phyloP scores from a whole-genome alignment of 2,888 invertebrate species.

The Aradus depressus region DNA sequence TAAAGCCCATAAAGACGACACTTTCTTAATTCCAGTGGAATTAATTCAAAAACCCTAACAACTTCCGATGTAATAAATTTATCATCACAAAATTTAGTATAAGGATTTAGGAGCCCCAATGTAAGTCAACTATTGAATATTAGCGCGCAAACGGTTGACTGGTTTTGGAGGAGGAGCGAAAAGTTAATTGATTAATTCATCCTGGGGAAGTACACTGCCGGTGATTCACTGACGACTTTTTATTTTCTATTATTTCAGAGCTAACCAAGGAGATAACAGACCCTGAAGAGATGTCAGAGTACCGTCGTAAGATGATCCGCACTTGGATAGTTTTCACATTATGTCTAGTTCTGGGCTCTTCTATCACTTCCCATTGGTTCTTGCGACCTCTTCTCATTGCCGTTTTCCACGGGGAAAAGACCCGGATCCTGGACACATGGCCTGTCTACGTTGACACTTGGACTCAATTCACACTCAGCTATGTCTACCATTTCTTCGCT shows the following conservation, averaged over 20 bases:
- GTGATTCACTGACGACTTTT: not conserved
- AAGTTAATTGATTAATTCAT: too few relatives aligned
- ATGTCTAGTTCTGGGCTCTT: slow-evolving; percentile 8
- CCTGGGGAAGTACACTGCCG: too few relatives aligned
- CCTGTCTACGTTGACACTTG: slow-evolving; percentile 19
- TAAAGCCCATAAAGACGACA: too few relatives aligned
- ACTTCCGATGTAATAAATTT: too few relatives aligned
- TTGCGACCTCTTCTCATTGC: slow-evolving; percentile 15
- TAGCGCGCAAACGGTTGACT: too few relatives aligned
- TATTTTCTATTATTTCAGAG: slow-evolving; percentile 4
- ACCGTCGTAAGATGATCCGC: slow-evolving; percentile 12
- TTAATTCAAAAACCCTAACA: too few relatives aligned
- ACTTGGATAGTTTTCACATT: slow-evolving; percentile 15
- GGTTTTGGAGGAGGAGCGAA: too few relatives aligned
- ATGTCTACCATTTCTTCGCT: slow-evolving; percentile 13
- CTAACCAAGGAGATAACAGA: slow-evolving; percentile 11
- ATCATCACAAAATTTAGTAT: too few relatives aligned
- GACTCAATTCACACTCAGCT: slow-evolving; percentile 17
- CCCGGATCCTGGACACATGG: slow-evolving; percentile 21
- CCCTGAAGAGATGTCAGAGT: slow-evolving; percentile 6
- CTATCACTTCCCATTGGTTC: slow-evolving; percentile 19
- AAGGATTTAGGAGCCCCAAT: too few relatives aligned
- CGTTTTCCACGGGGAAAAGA: slow-evolving; percentile 13
- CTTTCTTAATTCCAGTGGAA: too few relatives aligned
- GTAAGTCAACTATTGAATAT: too few relatives aligned